Evolutionary conservation across 64 coral and sea anemone species (phyloP).

Genomic region (Dendronephthya gigantea): DNA sequence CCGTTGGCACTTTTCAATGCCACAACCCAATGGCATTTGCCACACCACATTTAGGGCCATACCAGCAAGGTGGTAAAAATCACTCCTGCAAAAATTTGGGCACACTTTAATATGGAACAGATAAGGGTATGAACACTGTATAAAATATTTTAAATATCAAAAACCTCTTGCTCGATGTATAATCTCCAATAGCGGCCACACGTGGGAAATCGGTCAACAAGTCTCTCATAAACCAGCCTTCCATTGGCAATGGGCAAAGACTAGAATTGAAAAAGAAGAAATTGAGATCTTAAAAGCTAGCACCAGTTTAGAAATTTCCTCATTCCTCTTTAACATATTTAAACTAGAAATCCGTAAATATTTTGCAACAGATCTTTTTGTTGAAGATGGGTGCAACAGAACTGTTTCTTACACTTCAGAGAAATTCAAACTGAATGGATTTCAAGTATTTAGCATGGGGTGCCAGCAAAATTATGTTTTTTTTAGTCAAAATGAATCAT

Average conservation of each 20-base stretch:
- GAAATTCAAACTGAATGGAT: too few species aligned
- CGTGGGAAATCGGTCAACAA: constrained; percentile 77
- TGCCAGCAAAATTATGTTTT: too few species aligned
- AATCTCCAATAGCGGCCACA: constrained; percentile 92
- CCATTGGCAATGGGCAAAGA: constrained; percentile 49
- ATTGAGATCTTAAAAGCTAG: too few species aligned
- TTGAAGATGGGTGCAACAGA: too few species aligned
- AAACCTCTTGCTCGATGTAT: constrained; percentile 99
- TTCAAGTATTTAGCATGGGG: too few species aligned
- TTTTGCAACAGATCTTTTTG: too few species aligned
- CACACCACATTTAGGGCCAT: neutral
- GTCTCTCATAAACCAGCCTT: constrained; percentile 79
- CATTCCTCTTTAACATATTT: neutral
- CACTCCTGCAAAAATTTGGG: constrained; percentile 5
- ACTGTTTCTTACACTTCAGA: too few species aligned
- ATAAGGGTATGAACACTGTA: neutral
- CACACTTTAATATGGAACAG: neutral
- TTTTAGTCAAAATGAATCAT: too few species aligned
- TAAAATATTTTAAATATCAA: constrained; percentile 53
- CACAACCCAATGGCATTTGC: neutral
- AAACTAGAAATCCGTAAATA: neutral
- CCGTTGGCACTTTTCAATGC: neutral
- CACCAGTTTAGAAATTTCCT: too few species aligned
- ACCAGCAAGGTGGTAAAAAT: neutral
- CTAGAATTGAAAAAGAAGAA: too few species aligned